Percentiles rank a stretch among this genome's conserved stretches.
phyloP scores from a whole-genome alignment of 2,113 vertebrate species.

The Perca fluviatilis region DNA sequence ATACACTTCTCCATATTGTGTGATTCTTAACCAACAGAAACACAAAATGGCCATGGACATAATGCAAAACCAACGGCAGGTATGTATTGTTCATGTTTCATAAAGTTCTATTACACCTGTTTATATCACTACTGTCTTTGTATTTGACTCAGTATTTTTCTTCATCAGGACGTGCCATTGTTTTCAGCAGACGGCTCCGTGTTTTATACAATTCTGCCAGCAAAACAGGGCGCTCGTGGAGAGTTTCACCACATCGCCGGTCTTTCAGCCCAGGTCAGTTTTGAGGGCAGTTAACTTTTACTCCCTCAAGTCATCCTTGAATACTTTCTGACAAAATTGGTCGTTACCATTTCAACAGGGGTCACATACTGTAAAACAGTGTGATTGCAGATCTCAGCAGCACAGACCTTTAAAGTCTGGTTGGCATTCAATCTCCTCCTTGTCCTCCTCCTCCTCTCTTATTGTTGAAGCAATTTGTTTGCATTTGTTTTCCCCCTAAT shows the following conservation, averaged over 20 bases:
- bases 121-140: background rate
- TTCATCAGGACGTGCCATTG: slow-evolving; percentile 82
- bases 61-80: slow-evolving; percentile 85
- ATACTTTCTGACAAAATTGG: background rate
- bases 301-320: background rate
- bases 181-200: slow-evolving; percentile 81
- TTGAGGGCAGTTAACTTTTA: slow-evolving; percentile 10
- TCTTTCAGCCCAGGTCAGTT: slow-evolving; percentile 83
- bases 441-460: background rate
- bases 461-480: slow-evolving; percentile 19
- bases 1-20: background rate
- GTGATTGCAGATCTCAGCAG: slow-evolving; percentile 23
- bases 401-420: background rate
- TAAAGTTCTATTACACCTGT: background rate
- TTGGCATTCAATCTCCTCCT: background rate
- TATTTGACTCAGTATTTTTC: background rate
- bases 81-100: slow-evolving; percentile 41
- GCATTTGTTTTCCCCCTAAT: slow-evolving; percentile 18
- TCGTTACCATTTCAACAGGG: slow-evolving; percentile 12
- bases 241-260: slow-evolving; percentile 86
- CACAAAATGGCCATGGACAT: slow-evolving; percentile 84
- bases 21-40: slow-evolving; percentile 77
- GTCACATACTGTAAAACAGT: slow-evolving; percentile 9
- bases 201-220: slow-evolving; percentile 85
- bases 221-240: slow-evolving; percentile 87